phyloP scores from a whole-genome alignment of 2,888 invertebrate genomes.

The Alloplasta piceator region DNA sequence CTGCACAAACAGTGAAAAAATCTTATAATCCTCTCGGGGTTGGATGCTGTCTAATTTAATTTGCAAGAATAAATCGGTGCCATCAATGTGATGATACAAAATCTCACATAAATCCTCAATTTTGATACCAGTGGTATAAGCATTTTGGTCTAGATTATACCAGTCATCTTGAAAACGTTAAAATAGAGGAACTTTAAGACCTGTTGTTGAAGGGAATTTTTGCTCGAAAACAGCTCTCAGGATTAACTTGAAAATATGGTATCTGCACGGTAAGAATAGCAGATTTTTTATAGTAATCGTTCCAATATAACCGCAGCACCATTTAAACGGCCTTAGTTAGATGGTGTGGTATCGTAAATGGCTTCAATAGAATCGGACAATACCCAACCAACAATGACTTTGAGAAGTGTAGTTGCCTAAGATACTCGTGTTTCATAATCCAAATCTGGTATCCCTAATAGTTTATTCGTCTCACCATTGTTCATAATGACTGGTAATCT shows the following conservation, averaged over 20 bases:
- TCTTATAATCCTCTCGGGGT: conserved; percentile 64
- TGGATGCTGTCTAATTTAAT: conserved; percentile 41
- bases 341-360: conserved; percentile 36
- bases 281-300: conserved; percentile 40
- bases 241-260: conserved; percentile 43
- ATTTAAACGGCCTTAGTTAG: conserved; percentile 28
- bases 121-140: conserved; percentile 31
- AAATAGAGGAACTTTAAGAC: conserved; percentile 47
- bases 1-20: conserved; percentile 62
- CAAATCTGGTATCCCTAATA: conserved; percentile 40
- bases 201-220: conserved; percentile 26
- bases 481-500: conserved; percentile 28
- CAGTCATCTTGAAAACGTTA: conserved; percentile 50
- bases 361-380: conserved; percentile 25
- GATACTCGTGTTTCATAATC: conserved; percentile 9
- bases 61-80: conserved; percentile 34
- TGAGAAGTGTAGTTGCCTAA: conserved; percentile 19
- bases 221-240: conserved; percentile 47
- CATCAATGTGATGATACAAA: conserved; percentile 39
- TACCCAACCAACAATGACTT: conserved; percentile 33
- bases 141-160: conserved; percentile 13
- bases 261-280: conserved; percentile 41
- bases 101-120: conserved; percentile 1
- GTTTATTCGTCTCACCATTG: conserved; percentile 16
- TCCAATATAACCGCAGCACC: conserved; percentile 40